Evolutionary conservation across 2,113 vertebrate genomes (phyloP).

Genomic region (Calyptomena viridis): DNA sequence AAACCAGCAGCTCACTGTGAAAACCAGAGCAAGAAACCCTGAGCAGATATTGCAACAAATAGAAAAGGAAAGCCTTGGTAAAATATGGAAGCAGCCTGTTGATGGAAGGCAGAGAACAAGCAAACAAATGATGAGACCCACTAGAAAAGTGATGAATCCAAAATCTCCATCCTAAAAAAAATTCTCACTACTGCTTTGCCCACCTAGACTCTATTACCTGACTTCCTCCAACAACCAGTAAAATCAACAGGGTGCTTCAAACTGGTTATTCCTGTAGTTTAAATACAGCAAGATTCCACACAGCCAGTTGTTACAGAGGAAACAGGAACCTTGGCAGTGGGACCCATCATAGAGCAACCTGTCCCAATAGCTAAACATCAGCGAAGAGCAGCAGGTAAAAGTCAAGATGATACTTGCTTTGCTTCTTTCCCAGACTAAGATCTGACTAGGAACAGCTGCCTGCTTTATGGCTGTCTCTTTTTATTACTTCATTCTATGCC

Average conservation of each 20-base stretch:
- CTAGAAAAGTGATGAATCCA: neutral
- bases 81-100: neutral
- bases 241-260: neutral
- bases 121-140: neutral
- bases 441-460: slow-evolving; percentile 65
- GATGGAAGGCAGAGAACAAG: neutral
- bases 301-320: neutral
- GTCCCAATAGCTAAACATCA: neutral
- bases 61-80: neutral
- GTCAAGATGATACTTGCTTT: slow-evolving; percentile 3
- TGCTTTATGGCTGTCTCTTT: slow-evolving; percentile 64
- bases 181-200: neutral
- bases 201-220: neutral
- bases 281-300: neutral
- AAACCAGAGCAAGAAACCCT: neutral
- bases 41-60: neutral
- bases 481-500: slow-evolving; percentile 64
- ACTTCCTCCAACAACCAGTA: neutral
- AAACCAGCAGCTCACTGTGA: neutral
- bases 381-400: slow-evolving; percentile 45
- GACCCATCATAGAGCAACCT: neutral
- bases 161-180: neutral
- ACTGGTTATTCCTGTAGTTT: neutral
- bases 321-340: neutral
- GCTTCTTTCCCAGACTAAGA: slow-evolving; percentile 22